Percentiles rank a stretch among this genome's conserved stretches.
Evolutionary conservation across 2,113 vertebrate genomes (phyloP).

Genomic region (Elephas maximus): DNA sequence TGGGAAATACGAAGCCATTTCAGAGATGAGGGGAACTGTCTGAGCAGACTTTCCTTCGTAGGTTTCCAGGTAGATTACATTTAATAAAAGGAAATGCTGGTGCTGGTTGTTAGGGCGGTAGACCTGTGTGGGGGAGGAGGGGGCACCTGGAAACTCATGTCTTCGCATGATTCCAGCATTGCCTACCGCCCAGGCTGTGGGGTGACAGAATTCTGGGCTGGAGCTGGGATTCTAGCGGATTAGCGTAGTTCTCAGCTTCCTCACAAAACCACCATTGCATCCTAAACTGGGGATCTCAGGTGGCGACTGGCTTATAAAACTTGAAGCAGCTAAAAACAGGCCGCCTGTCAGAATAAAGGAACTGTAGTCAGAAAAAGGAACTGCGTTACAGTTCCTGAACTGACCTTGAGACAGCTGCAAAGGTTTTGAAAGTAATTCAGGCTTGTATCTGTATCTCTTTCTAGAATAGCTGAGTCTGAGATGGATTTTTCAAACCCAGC

Average conservation of each 20-base stretch:
- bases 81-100: not conserved
- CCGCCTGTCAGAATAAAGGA: not conserved
- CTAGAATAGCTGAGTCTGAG: not conserved
- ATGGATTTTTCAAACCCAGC: not conserved
- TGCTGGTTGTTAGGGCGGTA: not conserved
- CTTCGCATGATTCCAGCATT: slow-evolving; percentile 7
- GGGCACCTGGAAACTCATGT: not conserved
- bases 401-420: not conserved
- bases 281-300: not conserved
- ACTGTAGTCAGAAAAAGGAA: not conserved
- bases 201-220: not conserved
- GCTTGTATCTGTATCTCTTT: not conserved
- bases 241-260: accelerated
- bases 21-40: not conserved
- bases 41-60: not conserved
- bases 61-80: not conserved
- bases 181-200: not conserved
- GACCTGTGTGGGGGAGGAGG: not conserved
- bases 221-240: not conserved
- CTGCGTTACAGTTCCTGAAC: not conserved
- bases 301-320: not conserved
- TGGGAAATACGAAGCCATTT: not conserved
- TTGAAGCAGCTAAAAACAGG: not conserved
- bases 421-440: not conserved
- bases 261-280: not conserved